Evolutionary conservation across 2,113 vertebrate genomes (phyloP).

Genomic region (Coptodon rendalli): DNA sequence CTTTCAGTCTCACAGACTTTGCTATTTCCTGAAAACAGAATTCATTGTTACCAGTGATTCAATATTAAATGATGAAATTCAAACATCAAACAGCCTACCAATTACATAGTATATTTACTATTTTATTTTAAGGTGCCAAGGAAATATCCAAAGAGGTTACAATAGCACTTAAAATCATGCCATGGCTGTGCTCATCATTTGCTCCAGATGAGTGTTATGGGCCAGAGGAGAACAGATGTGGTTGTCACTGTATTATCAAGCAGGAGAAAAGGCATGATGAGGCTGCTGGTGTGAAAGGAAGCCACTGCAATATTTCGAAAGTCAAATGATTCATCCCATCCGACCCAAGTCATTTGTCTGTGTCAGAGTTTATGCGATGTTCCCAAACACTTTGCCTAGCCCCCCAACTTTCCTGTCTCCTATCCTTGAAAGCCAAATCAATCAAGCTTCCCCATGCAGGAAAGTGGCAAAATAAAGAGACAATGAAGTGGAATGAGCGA

Average conservation of each 20-base stretch:
- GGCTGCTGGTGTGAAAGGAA: conserved; percentile 36
- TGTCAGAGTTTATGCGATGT: conserved; percentile 63
- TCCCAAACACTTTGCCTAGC: conserved; percentile 64
- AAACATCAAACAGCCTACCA: neutral
- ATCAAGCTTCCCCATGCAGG: conserved; percentile 71
- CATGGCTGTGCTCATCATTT: neutral
- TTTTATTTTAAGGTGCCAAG: neutral
- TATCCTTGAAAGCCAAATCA: conserved; percentile 59
- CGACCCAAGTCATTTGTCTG: conserved; percentile 59
- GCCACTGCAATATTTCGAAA: conserved; percentile 39
- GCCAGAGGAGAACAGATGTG: conserved; percentile 30
- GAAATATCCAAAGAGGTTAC: neutral
- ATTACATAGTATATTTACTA: neutral
- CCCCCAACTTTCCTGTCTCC: conserved; percentile 66
- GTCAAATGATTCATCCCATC: conserved; percentile 57
- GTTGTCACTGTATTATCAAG: conserved; percentile 25
- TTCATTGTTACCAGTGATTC: neutral
- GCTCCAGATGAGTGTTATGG: neutral
- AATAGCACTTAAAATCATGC: neutral
- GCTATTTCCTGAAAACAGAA: neutral
- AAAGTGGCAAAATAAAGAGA: conserved; percentile 71
- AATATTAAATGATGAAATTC: neutral
- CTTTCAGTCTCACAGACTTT: neutral
- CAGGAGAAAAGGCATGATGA: conserved; percentile 14
- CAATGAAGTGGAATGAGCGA: conserved; percentile 70